Evolutionary conservation across 1,140 invertebrate genomes (phyloP).

Genomic region (Pemphigus obesinymphae): DNA sequence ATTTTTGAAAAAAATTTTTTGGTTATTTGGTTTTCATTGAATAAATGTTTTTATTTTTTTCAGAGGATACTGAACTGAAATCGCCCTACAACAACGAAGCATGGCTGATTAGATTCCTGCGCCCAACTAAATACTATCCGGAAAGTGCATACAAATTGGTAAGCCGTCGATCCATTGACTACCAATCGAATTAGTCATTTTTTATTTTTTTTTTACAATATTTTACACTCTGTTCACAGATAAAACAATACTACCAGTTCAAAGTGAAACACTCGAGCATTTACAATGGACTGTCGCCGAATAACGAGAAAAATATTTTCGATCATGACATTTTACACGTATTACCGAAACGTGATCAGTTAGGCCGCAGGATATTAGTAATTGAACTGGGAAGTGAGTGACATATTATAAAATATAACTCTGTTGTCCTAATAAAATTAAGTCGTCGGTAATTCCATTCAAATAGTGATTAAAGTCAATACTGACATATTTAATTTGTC

Average conservation of each 20-base stretch:
- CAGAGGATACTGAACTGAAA: slow-evolving; percentile 66
- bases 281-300: slow-evolving; percentile 66
- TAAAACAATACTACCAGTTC: slow-evolving; percentile 73
- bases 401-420: too few species aligned
- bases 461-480: too few species aligned
- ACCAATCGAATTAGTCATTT: neutral
- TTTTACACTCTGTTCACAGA: slow-evolving; percentile 52
- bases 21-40: neutral
- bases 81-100: slow-evolving; percentile 65
- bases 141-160: slow-evolving; percentile 69
- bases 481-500: too few species aligned
- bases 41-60: slow-evolving; percentile 45
- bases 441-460: too few species aligned
- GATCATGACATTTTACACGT: slow-evolving; percentile 71
- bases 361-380: slow-evolving; percentile 66
- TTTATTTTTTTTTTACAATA: neutral
- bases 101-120: slow-evolving; percentile 69
- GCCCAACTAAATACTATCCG: slow-evolving; percentile 76
- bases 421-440: too few species aligned
- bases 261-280: slow-evolving; percentile 70
- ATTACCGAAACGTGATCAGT: slow-evolving; percentile 68
- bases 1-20: too few species aligned
- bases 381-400: slow-evolving; percentile 73
- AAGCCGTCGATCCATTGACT: neutral
- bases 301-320: slow-evolving; percentile 69